phyloP scores from a whole-genome alignment of 2,113 vertebrate genomes.

The Erythrocercus mccallii region DNA sequence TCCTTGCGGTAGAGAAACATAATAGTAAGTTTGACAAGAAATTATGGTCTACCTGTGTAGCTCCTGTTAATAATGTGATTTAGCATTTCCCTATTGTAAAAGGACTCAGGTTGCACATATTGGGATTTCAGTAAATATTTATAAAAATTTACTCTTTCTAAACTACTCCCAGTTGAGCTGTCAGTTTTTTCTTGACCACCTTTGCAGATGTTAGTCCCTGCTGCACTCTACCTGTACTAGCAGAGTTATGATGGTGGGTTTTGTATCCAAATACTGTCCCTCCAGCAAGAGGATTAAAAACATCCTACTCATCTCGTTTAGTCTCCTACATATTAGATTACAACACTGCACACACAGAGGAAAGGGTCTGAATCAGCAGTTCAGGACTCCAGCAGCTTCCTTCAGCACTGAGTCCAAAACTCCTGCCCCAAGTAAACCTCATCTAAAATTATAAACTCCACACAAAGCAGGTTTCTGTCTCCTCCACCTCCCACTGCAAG shows the following conservation, averaged over 20 bases:
- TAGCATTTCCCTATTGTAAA: background rate
- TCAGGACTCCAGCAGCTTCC: background rate
- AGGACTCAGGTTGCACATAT: background rate
- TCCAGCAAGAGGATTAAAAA: background rate
- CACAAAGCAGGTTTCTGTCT: background rate
- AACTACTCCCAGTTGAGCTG: background rate
- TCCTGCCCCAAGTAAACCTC: background rate
- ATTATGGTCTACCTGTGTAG: background rate
- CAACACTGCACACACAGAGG: background rate
- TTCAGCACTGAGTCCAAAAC: background rate
- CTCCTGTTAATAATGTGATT: background rate
- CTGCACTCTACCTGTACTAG: background rate
- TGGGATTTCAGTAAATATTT: background rate
- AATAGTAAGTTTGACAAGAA: background rate
- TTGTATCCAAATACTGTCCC: background rate
- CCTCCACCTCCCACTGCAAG: background rate
- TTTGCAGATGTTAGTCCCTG: background rate
- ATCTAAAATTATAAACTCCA: background rate
- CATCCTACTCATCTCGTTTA: conserved; percentile 8
- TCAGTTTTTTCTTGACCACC: background rate
- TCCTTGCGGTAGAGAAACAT: background rate
- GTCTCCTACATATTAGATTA: background rate
- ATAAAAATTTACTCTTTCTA: background rate
- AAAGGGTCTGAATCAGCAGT: conserved; percentile 38
- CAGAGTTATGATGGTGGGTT: background rate